phyloP scores from a whole-genome alignment of 2,113 vertebrate species.

The Tringa solitaria region DNA sequence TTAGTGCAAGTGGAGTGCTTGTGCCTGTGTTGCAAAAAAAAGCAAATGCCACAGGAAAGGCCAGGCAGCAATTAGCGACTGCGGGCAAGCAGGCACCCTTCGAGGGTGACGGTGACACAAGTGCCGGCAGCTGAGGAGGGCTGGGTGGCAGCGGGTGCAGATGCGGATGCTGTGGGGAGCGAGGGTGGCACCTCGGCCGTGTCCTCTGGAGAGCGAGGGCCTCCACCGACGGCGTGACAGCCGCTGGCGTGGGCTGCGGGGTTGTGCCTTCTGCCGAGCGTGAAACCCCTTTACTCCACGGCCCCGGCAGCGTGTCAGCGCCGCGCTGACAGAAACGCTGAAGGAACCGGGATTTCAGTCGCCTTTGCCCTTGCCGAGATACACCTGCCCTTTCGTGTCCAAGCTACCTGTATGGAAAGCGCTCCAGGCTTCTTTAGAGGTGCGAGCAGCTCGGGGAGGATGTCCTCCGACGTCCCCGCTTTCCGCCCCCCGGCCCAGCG shows the following conservation, averaged over 20 bases:
- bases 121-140: not conserved
- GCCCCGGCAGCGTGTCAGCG: not conserved
- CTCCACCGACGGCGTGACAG: not conserved
- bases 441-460: not conserved
- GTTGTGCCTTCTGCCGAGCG: not conserved
- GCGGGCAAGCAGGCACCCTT: not conserved
- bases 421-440: not conserved
- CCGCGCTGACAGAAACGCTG: not conserved
- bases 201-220: no score
- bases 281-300: not conserved
- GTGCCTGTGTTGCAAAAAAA: not conserved
- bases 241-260: not conserved
- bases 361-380: not conserved
- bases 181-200: no score
- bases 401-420: not conserved
- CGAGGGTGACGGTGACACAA: not conserved
- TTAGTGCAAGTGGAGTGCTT: not conserved
- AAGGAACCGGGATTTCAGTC: accelerated
- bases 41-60: not conserved
- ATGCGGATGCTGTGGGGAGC: not conserved
- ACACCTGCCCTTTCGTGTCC: not conserved
- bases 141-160: not conserved
- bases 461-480: not conserved
- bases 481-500: not conserved
- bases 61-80: not conserved